These are phyloP conservation scores for Ridgeia piscesae DNA, from an alignment of 1,140 invertebrate genomes.

Conservation along the genomic window DNA sequence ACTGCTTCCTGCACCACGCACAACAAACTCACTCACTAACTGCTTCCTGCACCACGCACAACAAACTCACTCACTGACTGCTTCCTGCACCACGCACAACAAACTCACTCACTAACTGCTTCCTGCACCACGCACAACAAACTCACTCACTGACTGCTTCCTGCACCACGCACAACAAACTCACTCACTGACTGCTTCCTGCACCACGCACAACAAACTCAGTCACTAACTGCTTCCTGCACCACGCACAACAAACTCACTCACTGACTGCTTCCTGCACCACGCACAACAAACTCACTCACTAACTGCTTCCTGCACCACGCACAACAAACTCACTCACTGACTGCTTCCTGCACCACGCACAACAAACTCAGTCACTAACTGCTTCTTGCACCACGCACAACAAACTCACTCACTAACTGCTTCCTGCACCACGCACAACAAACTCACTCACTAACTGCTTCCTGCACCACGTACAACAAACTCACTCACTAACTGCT, in stretches of 20 bases:
- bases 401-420: conserved; percentile 23
- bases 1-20: conserved; percentile 70
- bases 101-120: conserved; percentile 61
- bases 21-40: conserved; percentile 23
- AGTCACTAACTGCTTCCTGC: conserved; percentile 70
- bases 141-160: conserved; percentile 69
- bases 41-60: conserved; percentile 69
- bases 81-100: conserved; percentile 66
- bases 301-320: conserved; percentile 70
- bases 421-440: conserved; percentile 69
- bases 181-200: conserved; percentile 70
- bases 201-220: conserved; percentile 21
- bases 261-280: conserved; percentile 70
- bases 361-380: conserved; percentile 23
- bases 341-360: conserved; percentile 70
- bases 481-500: conserved; percentile 61
- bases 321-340: conserved; percentile 23
- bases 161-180: conserved; percentile 37
- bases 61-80: conserved; percentile 51
- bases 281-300: conserved; percentile 21
- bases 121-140: conserved; percentile 61
- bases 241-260: conserved; percentile 22
- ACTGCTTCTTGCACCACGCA: conserved; percentile 70
- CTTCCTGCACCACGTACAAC: conserved; percentile 66
- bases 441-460: conserved; percentile 51